These are phyloP conservation scores for Choristoneura fumiferana DNA, from an alignment of 1,140 invertebrate genomes.

Conservation along the genomic window DNA sequence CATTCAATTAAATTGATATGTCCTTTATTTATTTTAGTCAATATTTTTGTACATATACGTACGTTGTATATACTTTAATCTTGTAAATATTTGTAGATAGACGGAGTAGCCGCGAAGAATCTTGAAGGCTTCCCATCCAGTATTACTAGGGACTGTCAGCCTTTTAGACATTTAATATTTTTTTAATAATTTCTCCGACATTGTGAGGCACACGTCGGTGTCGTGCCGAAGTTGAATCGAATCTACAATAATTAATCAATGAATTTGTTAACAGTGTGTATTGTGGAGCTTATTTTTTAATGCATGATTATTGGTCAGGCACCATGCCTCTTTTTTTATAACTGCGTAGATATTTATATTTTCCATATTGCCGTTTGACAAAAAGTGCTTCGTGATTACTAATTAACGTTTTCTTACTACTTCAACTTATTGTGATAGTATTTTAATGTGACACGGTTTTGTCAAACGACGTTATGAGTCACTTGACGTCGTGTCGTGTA, in stretches of 20 bases:
- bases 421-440: slow-evolving; percentile 14
- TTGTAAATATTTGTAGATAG: slow-evolving; percentile 67
- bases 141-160: slow-evolving; percentile 64
- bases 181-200: slow-evolving; percentile 25
- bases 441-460: not conserved
- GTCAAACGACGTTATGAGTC: slow-evolving; percentile 6
- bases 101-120: slow-evolving; percentile 39
- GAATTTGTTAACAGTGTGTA: slow-evolving; percentile 9
- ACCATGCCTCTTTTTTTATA: not conserved
- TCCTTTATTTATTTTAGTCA: slow-evolving; percentile 71
- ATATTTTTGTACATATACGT: slow-evolving; percentile 62
- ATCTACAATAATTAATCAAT: slow-evolving; percentile 19
- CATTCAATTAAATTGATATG: slow-evolving; percentile 69
- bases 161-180: slow-evolving; percentile 44
- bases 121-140: slow-evolving; percentile 51
- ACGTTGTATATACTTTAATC: slow-evolving; percentile 65
- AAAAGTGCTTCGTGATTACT: not conserved
- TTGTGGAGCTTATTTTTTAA: slow-evolving; percentile 16
- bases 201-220: not conserved
- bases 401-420: slow-evolving; percentile 1
- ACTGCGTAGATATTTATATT: slow-evolving; percentile 4
- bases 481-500: slow-evolving; percentile 39
- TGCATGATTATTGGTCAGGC: slow-evolving; percentile 4
- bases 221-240: not conserved
- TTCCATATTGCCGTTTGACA: not conserved